Conservation (phyloP, 2,797 vertebrate genomes). For the Hypotaenidia okinawae region DNA sequence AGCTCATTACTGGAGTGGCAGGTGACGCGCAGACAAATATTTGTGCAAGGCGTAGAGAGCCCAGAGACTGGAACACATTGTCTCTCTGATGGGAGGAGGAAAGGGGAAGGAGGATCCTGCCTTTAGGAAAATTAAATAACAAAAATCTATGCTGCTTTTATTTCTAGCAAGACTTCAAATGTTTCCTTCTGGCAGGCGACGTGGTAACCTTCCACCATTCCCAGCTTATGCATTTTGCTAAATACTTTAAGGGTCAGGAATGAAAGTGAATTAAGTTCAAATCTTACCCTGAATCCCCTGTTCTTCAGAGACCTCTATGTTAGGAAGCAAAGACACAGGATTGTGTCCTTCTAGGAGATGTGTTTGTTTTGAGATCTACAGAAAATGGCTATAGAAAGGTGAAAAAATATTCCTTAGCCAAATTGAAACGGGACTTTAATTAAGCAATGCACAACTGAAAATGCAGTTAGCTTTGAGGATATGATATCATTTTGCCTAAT, state of each 20-base stretch:
- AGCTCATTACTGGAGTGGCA: constrained; percentile 33
- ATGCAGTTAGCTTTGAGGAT: background rate
- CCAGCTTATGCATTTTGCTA: background rate
- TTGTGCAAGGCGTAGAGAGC: constrained; percentile 52
- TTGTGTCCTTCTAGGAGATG: background rate
- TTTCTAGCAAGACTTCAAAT: background rate
- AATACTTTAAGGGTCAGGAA: background rate
- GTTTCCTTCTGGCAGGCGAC: background rate
- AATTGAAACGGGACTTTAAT: background rate
- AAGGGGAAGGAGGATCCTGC: background rate
- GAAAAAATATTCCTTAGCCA: background rate
- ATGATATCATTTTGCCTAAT: background rate
- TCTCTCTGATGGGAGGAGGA: background rate
- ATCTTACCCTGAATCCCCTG: background rate
- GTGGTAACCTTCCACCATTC: background rate
- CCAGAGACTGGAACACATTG: background rate
- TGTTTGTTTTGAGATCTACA: background rate
- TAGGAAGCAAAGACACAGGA: background rate
- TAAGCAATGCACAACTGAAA: background rate
- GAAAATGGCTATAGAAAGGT: background rate
- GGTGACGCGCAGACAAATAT: constrained; percentile 51
- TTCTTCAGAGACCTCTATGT: background rate
- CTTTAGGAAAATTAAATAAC: background rate
- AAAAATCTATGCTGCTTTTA: background rate
- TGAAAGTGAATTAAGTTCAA: background rate